Base-by-base conservation (phyloP, 1,140 invertebrate genomes). In the Drosophila ambigua region DNA sequence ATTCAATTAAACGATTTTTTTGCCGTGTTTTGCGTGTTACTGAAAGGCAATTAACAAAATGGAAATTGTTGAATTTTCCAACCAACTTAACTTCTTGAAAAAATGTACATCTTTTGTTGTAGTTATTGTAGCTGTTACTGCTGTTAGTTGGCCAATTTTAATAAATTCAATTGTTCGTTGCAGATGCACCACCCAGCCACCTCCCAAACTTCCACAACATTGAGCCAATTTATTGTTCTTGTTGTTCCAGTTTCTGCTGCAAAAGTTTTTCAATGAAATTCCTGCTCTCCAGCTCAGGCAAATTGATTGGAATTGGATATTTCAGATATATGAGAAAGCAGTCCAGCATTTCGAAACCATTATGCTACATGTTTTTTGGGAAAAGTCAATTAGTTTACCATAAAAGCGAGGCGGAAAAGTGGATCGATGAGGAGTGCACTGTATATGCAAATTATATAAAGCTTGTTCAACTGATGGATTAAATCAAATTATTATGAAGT, bases 31-130 rank as follows among this genome's bases (percentile, higher is more conserved):
- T 54, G 49, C 53, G 53, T 77, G 67, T 65, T 77, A 62, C 44
- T 58, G 55, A 84, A 84, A 68, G 66, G 67, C 77, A 73, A 77
- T 85, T 85, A 69, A 80, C 66, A 59, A 77, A 85, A 87, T 81
- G 73, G 68, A 77, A 84, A 74, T 66, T 77, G 77, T 73, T 66
- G 44, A 60, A 77, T 77, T 73, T 74, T 46, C 49, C 31, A 39
- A 11, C 11, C 24, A 51, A 69, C 43, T 41, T 41, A 66, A 57
- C 52, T 52, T 57, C 52, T 61, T 28, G 24, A 28, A 49, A 79
- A 68, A 58, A 16, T 50, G 0, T 13, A 39, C 35, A 13, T 13
- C 35, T 39, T 39, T 39, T 39, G 35, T 39, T 39, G 35, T 39
- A 11, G 11, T 39, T 39, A n/a, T 3, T 28, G 4, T 60, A 52